Conservation (phyloP, 2,113 vertebrate genomes). For the Drymodes brunneopygia region DNA sequence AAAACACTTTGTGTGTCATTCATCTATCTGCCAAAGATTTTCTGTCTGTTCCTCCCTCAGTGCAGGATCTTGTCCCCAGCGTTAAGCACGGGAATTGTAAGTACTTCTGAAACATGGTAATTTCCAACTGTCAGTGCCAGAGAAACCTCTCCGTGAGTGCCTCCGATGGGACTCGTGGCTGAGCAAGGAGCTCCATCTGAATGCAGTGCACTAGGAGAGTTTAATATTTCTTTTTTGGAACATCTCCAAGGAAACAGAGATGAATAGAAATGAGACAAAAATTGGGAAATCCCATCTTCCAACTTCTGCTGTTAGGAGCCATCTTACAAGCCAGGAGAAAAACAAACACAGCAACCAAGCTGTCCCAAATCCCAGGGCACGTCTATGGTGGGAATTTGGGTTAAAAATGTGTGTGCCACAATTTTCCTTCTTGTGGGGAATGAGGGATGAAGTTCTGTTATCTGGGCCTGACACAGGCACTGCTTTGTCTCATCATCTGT, state of each 20-base stretch:
- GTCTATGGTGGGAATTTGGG: not conserved
- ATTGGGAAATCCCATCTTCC: not conserved
- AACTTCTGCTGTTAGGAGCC: not conserved
- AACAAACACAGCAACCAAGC: not conserved
- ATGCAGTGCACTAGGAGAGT: slow-evolving; percentile 11
- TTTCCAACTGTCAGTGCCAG: slow-evolving; percentile 32
- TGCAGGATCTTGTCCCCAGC: not conserved
- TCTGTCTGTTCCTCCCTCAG: not conserved
- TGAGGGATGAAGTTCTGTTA: not conserved
- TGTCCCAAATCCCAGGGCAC: not conserved
- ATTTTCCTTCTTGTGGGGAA: not conserved
- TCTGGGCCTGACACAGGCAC: not conserved
- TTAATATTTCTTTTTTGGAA: slow-evolving; percentile 41
- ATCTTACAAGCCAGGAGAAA: not conserved
- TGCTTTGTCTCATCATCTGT: not conserved
- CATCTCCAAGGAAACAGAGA: slow-evolving; percentile 36
- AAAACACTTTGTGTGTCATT: not conserved
- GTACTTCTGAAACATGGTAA: slow-evolving; percentile 52
- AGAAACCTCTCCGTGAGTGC: not conserved
- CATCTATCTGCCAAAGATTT: slow-evolving; percentile 5
- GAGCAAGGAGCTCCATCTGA: slow-evolving; percentile 44
- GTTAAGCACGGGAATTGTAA: not conserved
- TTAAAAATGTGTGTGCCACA: not conserved
- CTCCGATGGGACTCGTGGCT: slow-evolving; percentile 1
- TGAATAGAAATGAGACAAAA: not conserved